A percentile compares a stretch with the other conserved stretches of the same genome.
Evolutionary conservation across 2,113 vertebrate genomes (phyloP).

Genomic region (Herpailurus yagouaroundi): DNA sequence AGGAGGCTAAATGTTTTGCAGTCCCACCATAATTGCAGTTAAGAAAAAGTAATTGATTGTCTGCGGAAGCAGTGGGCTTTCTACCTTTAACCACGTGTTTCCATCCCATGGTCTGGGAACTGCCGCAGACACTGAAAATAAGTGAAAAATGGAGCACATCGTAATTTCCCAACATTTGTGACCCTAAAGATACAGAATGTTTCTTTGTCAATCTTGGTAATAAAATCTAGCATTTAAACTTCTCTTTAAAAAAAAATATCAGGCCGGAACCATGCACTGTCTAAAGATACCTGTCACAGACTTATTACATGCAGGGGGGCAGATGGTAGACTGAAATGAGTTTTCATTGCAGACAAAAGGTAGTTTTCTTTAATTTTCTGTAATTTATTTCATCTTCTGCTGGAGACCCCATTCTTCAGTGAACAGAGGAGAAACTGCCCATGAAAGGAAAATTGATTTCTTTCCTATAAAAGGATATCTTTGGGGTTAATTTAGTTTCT

Average conservation of each 20-base stretch:
- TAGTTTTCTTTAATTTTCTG: not conserved
- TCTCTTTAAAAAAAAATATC: not conserved
- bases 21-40: slow-evolving; percentile 38
- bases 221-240: not conserved
- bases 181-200: not conserved
- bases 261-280: not conserved
- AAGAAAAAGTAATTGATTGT: slow-evolving; percentile 50
- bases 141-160: not conserved
- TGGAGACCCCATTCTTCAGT: not conserved
- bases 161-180: not conserved
- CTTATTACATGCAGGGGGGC: not conserved
- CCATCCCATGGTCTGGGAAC: not conserved
- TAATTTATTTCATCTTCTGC: not conserved
- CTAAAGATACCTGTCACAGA: not conserved
- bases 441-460: not conserved
- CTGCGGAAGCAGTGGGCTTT: not conserved
- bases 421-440: not conserved
- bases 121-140: not conserved
- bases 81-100: not conserved
- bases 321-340: not conserved
- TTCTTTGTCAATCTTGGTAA: not conserved
- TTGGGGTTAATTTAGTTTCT: not conserved
- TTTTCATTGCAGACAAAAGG: not conserved
- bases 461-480: not conserved
- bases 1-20: slow-evolving; percentile 6